These are phyloP conservation scores for Heliothis peltigera DNA, from an alignment of 2,888 invertebrate genomes.

Conservation along the genomic window DNA sequence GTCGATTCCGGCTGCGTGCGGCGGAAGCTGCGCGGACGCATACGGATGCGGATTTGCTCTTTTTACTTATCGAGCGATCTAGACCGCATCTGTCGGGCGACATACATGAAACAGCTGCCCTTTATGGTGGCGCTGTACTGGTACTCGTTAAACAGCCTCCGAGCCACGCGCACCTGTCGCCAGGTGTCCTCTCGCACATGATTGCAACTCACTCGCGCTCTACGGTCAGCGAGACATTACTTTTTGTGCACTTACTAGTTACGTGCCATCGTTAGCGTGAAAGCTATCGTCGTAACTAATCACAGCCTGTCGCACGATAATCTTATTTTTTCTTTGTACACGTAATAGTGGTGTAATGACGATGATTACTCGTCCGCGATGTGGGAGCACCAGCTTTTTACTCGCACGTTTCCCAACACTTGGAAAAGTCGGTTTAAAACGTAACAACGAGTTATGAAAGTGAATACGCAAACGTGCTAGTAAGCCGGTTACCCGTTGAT, in stretches of 20 bases:
- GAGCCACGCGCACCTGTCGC: slow-evolving; percentile 84
- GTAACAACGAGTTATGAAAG: slow-evolving; percentile 88
- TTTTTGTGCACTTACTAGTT: slow-evolving; percentile 72
- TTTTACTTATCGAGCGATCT: slow-evolving; percentile 86
- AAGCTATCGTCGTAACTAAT: slow-evolving; percentile 78
- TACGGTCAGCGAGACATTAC: slow-evolving; percentile 56
- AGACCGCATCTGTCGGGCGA: slow-evolving; percentile 87
- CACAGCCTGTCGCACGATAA: slow-evolving; percentile 76
- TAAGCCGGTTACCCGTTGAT: slow-evolving; percentile 74
- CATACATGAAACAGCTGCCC: slow-evolving; percentile 84
- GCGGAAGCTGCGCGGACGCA: slow-evolving; percentile 84
- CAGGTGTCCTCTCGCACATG: slow-evolving; percentile 73
- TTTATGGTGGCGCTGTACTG: slow-evolving; percentile 70
- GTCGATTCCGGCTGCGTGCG: slow-evolving; percentile 82
- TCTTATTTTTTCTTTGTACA: slow-evolving; percentile 72
- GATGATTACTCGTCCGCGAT: slow-evolving; percentile 82
- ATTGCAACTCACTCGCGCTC: slow-evolving; percentile 50
- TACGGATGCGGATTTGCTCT: slow-evolving; percentile 86
- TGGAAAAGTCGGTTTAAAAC: slow-evolving; percentile 84
- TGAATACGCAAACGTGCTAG: slow-evolving; percentile 81
- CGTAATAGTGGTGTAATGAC: slow-evolving; percentile 74
- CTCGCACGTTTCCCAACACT: slow-evolving; percentile 81
- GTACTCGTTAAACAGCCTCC: slow-evolving; percentile 74
- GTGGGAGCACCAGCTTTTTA: slow-evolving; percentile 87
- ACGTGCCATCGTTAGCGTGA: slow-evolving; percentile 77